phyloP scores from a whole-genome alignment of 2,113 vertebrate genomes.

The Mystacornis crossleyi region DNA sequence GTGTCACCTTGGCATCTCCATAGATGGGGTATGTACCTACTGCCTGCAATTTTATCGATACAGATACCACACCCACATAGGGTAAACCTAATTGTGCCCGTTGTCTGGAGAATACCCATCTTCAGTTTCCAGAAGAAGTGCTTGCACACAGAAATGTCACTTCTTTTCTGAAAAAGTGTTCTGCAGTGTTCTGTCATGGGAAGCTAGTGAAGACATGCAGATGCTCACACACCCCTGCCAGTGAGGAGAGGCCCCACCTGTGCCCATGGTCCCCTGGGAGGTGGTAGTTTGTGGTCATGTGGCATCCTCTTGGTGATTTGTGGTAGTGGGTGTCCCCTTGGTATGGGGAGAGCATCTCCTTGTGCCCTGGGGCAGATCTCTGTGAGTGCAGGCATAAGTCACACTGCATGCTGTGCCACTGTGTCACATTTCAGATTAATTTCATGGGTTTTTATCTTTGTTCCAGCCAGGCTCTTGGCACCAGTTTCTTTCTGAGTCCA shows the following conservation, averaged over 20 bases:
- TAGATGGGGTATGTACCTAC: background rate
- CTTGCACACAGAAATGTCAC: rapidly evolving
- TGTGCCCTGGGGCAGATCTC: background rate
- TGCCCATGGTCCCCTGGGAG: background rate
- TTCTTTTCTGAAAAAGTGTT: background rate
- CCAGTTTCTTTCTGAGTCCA: background rate
- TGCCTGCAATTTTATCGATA: background rate
- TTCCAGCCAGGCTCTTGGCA: background rate
- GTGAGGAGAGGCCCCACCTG: background rate
- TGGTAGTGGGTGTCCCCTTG: background rate
- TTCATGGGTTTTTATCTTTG: background rate
- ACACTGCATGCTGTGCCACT: background rate
- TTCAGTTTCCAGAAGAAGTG: background rate
- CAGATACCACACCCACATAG: background rate
- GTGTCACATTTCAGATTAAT: background rate
- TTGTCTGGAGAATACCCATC: background rate
- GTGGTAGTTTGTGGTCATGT: background rate
- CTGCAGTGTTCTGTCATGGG: too few species aligned
- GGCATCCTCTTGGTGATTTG: background rate
- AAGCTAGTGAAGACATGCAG: background rate
- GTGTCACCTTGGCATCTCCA: background rate
- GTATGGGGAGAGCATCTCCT: background rate
- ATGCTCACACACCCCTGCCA: background rate
- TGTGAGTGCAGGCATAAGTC: background rate
- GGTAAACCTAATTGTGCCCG: background rate